Evolutionary conservation across 2,888 invertebrate genomes (phyloP), one percentile per base, ranked within the genome.

Genomic region (Spilarctia lutea): DNA sequence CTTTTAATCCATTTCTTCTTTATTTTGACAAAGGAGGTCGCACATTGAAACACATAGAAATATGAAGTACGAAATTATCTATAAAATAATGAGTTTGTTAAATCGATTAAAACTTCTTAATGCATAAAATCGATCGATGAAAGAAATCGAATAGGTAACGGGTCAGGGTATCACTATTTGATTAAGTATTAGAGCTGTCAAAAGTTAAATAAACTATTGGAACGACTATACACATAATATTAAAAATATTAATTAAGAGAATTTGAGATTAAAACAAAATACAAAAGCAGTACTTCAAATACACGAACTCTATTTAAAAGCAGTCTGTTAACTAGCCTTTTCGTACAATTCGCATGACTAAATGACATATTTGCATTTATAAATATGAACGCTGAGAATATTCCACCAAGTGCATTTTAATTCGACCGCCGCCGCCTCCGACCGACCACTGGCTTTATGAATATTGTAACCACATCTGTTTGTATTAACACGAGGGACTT

Each of bases 301-400:
- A 11, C 11, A 42, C 24, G 24, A 42, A 45, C 27, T 24, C 42
- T 20, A 63, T 2, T 13, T 45, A 24, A 70, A 70, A 39, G 20
- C 45, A 48, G 27, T 45, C 68, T 20, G 68, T 4, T 45, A 42
- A 71, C 11, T 63, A 42, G 24, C 71, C 71, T 60, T 71, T 30
- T 39, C 42, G 30, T 42, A 63, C 42, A 42, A 30, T 71, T 39
- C 60, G 18, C n/a, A 42, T 45, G 48, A 71, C 30, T 71, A 27
- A 71, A 71, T 71, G 48, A 45, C 48, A 48, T 24, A 48, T 71
- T n/a, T 18, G 30, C 33, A 65, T 65, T 65, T 16, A n/a, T 48
- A 48, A 35, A 11, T 39, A 60, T 30, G 65, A 65, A 48, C 65
- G 13, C 71, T 33, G 65, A 33, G 24, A 30, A 33, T 71, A 71